Conservation (phyloP, 2,888 invertebrate species). For the Xanthia togata region DNA sequence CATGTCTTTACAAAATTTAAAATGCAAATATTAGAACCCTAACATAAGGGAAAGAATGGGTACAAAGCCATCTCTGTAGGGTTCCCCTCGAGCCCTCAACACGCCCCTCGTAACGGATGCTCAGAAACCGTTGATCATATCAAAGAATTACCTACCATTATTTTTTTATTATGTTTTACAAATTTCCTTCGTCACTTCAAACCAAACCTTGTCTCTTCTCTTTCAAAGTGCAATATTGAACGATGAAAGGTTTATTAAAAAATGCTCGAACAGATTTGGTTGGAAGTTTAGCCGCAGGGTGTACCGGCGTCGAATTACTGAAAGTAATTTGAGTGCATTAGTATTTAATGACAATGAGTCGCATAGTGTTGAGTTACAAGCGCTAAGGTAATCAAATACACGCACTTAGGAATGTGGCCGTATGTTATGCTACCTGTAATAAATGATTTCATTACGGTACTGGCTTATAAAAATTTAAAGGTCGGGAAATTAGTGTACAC, state of each 20-base stretch:
- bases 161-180: slow-evolving; percentile 44
- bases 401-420: slow-evolving; percentile 1
- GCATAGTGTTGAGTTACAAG: slow-evolving; percentile 33
- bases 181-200: slow-evolving; percentile 7
- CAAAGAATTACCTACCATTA: slow-evolving; percentile 57
- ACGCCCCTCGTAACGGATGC: slow-evolving; percentile 66
- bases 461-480: neutral
- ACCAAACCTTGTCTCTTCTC: neutral
- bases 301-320: slow-evolving; percentile 55
- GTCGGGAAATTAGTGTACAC: neutral
- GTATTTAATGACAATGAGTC: slow-evolving; percentile 56
- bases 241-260: slow-evolving; percentile 7
- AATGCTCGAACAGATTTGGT: slow-evolving; percentile 39
- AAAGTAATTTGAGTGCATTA: slow-evolving; percentile 65
- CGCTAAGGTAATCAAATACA: slow-evolving; percentile 45
- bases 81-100: slow-evolving; percentile 41
- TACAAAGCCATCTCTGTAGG: slow-evolving; percentile 47
- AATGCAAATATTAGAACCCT: slow-evolving; percentile 53
- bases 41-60: slow-evolving; percentile 51
- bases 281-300: slow-evolving; percentile 57
- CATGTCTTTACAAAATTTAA: slow-evolving; percentile 38
- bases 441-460: neutral
- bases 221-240: slow-evolving; percentile 24
- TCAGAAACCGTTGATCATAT: slow-evolving; percentile 69
- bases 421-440: neutral